Evolutionary conservation across 2,113 vertebrate species (phyloP).

Genomic region (Pterophyllum scalare): DNA sequence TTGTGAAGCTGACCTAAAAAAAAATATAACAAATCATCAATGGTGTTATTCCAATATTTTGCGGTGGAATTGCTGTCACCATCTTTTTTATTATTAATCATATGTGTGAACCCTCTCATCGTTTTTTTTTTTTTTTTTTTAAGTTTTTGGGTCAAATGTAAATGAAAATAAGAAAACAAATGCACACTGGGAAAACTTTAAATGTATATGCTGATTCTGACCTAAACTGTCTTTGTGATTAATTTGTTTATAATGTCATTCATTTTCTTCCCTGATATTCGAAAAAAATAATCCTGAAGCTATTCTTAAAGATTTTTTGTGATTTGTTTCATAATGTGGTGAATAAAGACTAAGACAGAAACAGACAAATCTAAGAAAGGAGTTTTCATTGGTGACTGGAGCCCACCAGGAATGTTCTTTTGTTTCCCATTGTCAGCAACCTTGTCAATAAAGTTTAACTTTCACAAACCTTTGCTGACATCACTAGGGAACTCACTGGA

Average conservation of each 20-base stretch:
- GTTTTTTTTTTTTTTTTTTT: slow-evolving; percentile 14
- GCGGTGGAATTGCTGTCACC: slow-evolving; percentile 55
- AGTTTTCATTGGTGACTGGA: neutral
- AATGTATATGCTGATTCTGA: slow-evolving; percentile 31
- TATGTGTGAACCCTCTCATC: slow-evolving; percentile 29
- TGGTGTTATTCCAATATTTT: slow-evolving; percentile 39
- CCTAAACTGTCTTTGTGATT: slow-evolving; percentile 24
- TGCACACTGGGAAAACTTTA: slow-evolving; percentile 32
- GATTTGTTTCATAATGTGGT: slow-evolving; percentile 10
- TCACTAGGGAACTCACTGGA: slow-evolving; percentile 68
- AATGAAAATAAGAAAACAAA: slow-evolving; percentile 66
- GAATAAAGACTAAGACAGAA: neutral
- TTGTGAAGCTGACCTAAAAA: slow-evolving; percentile 72
- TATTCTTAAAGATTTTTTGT: neutral
- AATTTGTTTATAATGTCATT: slow-evolving; percentile 34
- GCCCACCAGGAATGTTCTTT: slow-evolving; percentile 56
- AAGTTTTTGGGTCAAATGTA: slow-evolving; percentile 67
- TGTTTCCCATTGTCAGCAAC: slow-evolving; percentile 70
- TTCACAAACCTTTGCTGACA: slow-evolving; percentile 71
- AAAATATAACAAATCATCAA: slow-evolving; percentile 62
- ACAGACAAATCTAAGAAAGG: neutral
- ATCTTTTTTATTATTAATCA: slow-evolving; percentile 69
- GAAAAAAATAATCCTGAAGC: neutral
- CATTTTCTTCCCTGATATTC: slow-evolving; percentile 8
- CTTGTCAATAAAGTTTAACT: slow-evolving; percentile 84